Evolutionary conservation across 2,888 invertebrate species (phyloP).

Genomic region (Stegophylla sp.): DNA sequence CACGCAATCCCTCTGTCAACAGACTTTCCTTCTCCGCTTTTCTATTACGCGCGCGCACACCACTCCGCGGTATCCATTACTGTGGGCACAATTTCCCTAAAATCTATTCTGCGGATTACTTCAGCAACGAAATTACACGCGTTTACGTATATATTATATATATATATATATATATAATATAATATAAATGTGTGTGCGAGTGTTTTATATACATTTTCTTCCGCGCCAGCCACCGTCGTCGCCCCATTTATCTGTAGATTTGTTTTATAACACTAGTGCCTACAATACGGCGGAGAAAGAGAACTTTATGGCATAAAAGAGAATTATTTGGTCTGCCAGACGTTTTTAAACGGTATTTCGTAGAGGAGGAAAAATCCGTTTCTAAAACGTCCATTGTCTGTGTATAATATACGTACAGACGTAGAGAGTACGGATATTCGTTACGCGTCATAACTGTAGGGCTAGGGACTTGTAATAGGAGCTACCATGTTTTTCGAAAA

Average conservation of each 20-base stretch:
- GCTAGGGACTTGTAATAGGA: too few species aligned
- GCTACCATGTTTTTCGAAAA: too few species aligned
- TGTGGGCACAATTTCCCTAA: background rate
- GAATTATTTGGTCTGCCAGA: too few species aligned
- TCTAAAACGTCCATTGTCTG: too few species aligned
- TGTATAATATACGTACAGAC: too few species aligned
- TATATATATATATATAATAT: background rate
- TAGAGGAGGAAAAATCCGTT: too few species aligned
- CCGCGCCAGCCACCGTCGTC: too few species aligned
- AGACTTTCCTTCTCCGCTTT: background rate
- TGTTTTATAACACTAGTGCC: background rate
- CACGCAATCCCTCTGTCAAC: background rate
- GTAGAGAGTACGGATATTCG: too few species aligned
- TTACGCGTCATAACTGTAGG: too few species aligned
- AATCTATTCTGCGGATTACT: background rate
- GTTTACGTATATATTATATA: background rate
- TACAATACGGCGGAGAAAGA: background rate
- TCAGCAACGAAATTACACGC: background rate
- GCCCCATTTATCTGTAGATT: background rate
- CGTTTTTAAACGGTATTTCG: too few species aligned
- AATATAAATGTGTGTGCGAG: background rate
- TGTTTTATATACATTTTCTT: background rate
- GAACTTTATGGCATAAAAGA: background rate
- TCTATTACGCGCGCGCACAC: background rate
- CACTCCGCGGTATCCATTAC: constrained; percentile 1